Conservation (phyloP, 2,797 vertebrate genomes). For the Rhynchotus rufescens region DNA sequence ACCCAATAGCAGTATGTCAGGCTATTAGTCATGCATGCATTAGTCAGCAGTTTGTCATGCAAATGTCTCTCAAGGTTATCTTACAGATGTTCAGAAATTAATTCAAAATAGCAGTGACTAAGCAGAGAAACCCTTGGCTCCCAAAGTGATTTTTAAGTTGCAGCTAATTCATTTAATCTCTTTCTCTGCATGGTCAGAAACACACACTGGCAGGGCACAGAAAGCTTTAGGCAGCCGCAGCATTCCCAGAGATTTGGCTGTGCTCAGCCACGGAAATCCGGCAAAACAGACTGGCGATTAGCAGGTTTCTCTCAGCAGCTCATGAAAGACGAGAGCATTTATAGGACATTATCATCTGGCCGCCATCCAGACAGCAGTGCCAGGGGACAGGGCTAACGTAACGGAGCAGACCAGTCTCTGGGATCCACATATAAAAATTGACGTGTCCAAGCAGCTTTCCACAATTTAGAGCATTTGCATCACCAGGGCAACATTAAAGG, state of each 20-base stretch:
- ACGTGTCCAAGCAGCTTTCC: not conserved
- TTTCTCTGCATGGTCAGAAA: not conserved
- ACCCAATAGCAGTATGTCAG: not conserved
- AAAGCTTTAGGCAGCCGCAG: not conserved
- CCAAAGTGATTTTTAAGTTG: not conserved
- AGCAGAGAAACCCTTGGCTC: not conserved
- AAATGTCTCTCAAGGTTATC: not conserved
- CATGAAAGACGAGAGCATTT: not conserved
- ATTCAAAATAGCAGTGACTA: not conserved
- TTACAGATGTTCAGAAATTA: not conserved
- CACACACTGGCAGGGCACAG: not conserved
- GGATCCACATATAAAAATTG: rapidly evolving
- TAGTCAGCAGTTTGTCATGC: not conserved
- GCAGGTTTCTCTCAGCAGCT: not conserved
- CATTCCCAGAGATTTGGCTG: not conserved
- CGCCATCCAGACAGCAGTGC: not conserved
- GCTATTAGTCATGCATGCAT: too few relatives aligned
- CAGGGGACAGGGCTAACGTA: not conserved
- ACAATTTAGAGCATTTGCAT: not conserved
- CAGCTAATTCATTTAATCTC: not conserved
- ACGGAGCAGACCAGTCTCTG: not conserved
- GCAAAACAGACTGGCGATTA: not conserved
- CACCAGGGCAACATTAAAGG: not conserved
- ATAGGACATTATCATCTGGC: not conserved
- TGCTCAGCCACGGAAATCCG: not conserved